phyloP scores from a whole-genome alignment of 2,797 vertebrate species.

The Myotis myotis region DNA sequence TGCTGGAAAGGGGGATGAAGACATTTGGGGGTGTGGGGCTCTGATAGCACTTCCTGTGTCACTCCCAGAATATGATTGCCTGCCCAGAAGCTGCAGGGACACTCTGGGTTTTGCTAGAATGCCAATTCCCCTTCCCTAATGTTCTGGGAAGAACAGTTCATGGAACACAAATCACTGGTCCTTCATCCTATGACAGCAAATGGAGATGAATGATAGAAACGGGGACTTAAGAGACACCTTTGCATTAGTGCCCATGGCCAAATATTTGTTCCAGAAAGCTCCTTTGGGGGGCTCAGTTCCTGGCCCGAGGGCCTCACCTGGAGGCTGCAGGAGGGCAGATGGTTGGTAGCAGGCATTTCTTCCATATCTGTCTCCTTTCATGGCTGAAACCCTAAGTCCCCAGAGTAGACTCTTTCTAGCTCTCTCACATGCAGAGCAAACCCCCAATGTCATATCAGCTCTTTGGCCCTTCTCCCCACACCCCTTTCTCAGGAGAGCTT shows the following conservation, averaged over 20 bases:
- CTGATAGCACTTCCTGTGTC: neutral
- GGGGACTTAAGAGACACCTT: neutral
- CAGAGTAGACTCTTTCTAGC: neutral
- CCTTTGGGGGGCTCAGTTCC: neutral
- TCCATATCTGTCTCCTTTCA: neutral
- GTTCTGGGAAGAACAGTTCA: constrained; percentile 45
- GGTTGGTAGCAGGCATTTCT: neutral
- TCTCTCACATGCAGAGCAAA: neutral
- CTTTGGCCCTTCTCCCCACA: neutral
- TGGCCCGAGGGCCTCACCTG: neutral
- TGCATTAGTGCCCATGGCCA: neutral
- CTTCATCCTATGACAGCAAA: constrained; percentile 34
- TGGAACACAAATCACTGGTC: constrained; percentile 40
- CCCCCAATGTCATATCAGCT: rapidly evolving
- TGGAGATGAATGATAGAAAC: constrained; percentile 47
- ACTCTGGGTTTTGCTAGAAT: neutral
- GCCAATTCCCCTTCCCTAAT: constrained; percentile 27
- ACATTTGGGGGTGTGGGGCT: neutral
- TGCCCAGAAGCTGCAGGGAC: neutral
- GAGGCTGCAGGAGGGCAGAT: neutral
- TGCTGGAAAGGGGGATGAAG: neutral
- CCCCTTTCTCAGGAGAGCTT: rapidly evolving
- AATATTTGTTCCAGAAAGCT: constrained; percentile 58
- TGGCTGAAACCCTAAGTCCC: neutral
- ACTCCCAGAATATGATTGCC: neutral